Base-by-base conservation (phyloP, 1,140 invertebrate species). In the Anoplolepis gracilipes region DNA sequence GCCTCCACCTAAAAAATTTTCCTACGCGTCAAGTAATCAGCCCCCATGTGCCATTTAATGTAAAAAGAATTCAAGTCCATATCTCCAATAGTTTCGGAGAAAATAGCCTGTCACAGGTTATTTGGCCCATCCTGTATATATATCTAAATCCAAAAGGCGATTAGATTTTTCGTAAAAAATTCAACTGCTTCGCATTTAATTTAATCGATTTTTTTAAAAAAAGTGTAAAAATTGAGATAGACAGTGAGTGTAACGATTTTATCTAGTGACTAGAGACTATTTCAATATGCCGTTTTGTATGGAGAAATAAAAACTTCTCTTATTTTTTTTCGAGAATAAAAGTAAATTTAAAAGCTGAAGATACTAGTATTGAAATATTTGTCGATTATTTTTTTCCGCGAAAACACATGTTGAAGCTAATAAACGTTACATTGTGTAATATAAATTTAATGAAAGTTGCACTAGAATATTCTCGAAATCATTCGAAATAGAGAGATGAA, bases 391-490 rank as follows among this genome's bases (percentile, higher is more conserved):
- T n/a, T n/a, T 59, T n/a, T 16, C 25, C 22, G 7, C 33, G 19
- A 28, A 22, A 19, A 13, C 13, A 28, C 16, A 28, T 7, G 42
- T 39, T 22, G 19, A 8, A 4, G 46, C n/a, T 61, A 73, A 82
- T 42, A 11, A 81, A 42, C 3, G 13, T 1, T 19, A 62, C n/a
- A 61, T n/a, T 46, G 33, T 28, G 42, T n/a, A 62, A 84, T 22
- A 25, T 19, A 67, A 28, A 62, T 78, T 78, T 25, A 84, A 84
- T 78, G 42, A 64, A n/a, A 78, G 57, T 55, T 7, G n/a, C 53
- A 22, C 53, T n/a, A 33, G 53, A 59, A 82, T 82, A 82, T 72
- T 72, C 67, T 67, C 78, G 78, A 72, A 28, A 73, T 82, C 33
- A 72, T 82, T 33, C 7, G 67, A 22, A 81, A 82, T 59, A 72